Conservation (phyloP, 2,888 invertebrate species). For the Matsumyia berberina region DNA sequence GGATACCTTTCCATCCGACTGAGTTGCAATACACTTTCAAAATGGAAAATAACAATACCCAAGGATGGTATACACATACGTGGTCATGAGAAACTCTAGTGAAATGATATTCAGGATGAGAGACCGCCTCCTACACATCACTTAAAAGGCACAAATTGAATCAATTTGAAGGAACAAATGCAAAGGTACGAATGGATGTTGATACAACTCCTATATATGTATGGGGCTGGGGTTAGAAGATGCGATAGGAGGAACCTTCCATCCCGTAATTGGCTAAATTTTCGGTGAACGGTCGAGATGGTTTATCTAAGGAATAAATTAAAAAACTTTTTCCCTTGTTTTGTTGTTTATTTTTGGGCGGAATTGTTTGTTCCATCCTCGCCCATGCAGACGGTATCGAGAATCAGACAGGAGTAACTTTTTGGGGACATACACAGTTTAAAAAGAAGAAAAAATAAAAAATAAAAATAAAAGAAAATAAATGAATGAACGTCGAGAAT, state of each 20-base stretch:
- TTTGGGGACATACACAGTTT: slow-evolving; percentile 51
- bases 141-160: slow-evolving; percentile 55
- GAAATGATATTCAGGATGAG: slow-evolving; percentile 2
- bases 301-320: slow-evolving; percentile 71
- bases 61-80: slow-evolving; percentile 10
- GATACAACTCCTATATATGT: slow-evolving; percentile 40
- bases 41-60: slow-evolving; percentile 10
- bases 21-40: slow-evolving; percentile 15
- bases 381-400: slow-evolving; percentile 6
- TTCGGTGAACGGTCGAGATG: slow-evolving; percentile 62
- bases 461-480: too few relatives aligned
- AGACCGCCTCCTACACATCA: slow-evolving; percentile 9
- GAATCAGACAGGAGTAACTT: slow-evolving; percentile 42
- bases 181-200: slow-evolving; percentile 57
- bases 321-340: slow-evolving; percentile 67
- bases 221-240: not conserved
- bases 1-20: slow-evolving; percentile 30
- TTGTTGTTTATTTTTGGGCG: slow-evolving; percentile 60
- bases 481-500: slow-evolving; percentile 45
- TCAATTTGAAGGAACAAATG: slow-evolving; percentile 52
- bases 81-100: slow-evolving; percentile 26
- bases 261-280: slow-evolving; percentile 62
- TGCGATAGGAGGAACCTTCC: slow-evolving; percentile 3
- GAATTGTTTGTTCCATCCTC: slow-evolving; percentile 36
- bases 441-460: slow-evolving; percentile 35